Percentiles rank a stretch among this genome's conserved stretches.
Conservation (phyloP, 2,113 vertebrate species). For the Lota lota region DNA sequence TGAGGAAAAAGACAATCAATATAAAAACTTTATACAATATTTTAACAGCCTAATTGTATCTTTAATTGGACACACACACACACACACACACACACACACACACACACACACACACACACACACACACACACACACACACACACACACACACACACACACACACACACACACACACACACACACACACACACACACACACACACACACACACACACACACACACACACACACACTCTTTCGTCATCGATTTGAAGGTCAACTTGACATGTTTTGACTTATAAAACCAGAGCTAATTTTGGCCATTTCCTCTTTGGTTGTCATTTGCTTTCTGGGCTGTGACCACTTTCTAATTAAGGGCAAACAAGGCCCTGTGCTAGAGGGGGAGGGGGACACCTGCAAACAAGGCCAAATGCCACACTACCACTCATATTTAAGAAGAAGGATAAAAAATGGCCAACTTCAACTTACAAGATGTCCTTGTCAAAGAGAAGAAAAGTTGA, state of each 20-base stretch:
- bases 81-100: too few relatives aligned
- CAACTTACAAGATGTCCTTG: too few relatives aligned
- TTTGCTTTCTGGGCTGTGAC: constrained; percentile 23
- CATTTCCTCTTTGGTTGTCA: constrained; percentile 1
- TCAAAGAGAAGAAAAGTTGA: too few relatives aligned
- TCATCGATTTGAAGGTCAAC: constrained; percentile 58
- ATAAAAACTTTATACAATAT: too few relatives aligned
- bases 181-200: background rate
- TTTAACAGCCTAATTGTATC: too few relatives aligned
- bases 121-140: too few relatives aligned
- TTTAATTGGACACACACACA: too few relatives aligned
- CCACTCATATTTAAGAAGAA: background rate
- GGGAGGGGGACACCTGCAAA: constrained; percentile 18
- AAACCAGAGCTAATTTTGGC: constrained; percentile 32
- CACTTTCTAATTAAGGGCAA: constrained; percentile 51
- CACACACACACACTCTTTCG: background rate
- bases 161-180: too few relatives aligned
- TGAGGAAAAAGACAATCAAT: too few relatives aligned
- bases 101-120: too few relatives aligned
- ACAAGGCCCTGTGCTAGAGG: constrained; percentile 23
- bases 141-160: too few relatives aligned
- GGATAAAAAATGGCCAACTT: background rate
- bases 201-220: background rate
- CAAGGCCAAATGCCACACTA: constrained; percentile 26
- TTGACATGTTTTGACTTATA: constrained; percentile 35